Evolutionary conservation across 2,888 invertebrate genomes (phyloP).

Genomic region (Acheta domesticus): DNA sequence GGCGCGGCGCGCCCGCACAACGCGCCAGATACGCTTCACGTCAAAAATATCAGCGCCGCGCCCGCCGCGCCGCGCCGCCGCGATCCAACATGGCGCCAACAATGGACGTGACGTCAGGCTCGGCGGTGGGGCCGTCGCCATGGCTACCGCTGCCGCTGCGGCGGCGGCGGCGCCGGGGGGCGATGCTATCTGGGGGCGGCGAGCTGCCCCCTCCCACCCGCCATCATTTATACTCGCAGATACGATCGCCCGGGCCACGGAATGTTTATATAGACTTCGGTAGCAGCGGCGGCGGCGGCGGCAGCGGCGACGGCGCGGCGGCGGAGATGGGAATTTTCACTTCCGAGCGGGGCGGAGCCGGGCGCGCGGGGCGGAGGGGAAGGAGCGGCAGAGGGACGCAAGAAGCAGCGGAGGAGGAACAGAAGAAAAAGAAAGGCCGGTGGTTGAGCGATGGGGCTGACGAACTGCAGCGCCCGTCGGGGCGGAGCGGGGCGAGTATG

Average conservation of each 20-base stretch:
- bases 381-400: background rate
- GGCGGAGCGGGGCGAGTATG: background rate
- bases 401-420: background rate
- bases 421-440: background rate
- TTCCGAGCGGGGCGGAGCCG: too few species aligned
- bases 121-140: background rate
- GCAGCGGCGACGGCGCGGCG: background rate
- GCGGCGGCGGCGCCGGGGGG: too few species aligned
- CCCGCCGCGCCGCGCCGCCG: too few species aligned
- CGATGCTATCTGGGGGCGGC: too few species aligned
- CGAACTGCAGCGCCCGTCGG: background rate
- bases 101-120: background rate
- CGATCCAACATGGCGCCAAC: background rate
- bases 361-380: background rate
- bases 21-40: conserved; percentile 6
- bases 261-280: conserved; percentile 7
- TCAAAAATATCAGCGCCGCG: background rate
- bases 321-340: too few species aligned
- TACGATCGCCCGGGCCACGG: background rate
- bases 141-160: background rate
- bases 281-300: background rate
- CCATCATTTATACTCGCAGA: conserved; percentile 1
- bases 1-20: background rate
- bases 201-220: background rate
- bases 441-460: background rate